Evolutionary conservation across 2,888 invertebrate species (phyloP).

Genomic region (Pteria penguin): DNA sequence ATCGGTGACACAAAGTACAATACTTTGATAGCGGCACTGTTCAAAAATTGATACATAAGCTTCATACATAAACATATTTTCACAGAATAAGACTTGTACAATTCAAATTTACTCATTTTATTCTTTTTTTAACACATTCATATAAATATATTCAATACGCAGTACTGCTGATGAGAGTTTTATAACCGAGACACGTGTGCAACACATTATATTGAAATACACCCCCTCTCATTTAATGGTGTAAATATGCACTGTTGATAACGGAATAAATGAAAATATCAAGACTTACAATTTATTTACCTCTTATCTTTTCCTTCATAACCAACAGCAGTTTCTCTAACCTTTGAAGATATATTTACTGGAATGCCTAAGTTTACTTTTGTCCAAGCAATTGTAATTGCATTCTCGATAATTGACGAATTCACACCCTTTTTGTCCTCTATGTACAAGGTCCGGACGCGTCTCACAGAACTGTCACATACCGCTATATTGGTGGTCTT

Average conservation of each 20-base stretch:
- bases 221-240: no score
- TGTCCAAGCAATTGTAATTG: slow-evolving; percentile 10
- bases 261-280: no score
- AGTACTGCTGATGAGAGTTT: neutral
- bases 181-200: neutral
- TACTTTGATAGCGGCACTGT: slow-evolving; percentile 11
- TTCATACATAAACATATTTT: no score
- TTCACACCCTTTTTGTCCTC: slow-evolving; percentile 6
- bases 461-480: neutral
- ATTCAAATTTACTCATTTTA: no score
- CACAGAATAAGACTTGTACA: no score
- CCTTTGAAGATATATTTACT: neutral
- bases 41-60: no score
- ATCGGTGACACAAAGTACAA: slow-evolving; percentile 15
- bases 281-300: neutral
- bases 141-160: no score
- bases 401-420: neutral
- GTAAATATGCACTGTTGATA: no score
- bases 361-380: neutral
- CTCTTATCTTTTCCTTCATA: neutral
- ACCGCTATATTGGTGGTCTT: neutral
- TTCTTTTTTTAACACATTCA: no score
- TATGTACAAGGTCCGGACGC: slow-evolving; percentile 9
- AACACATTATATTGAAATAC: neutral
- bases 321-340: neutral